These are phyloP conservation scores for Eriocheir sinensis DNA, from an alignment of 1,140 invertebrate genomes.

Conservation along the genomic window DNA sequence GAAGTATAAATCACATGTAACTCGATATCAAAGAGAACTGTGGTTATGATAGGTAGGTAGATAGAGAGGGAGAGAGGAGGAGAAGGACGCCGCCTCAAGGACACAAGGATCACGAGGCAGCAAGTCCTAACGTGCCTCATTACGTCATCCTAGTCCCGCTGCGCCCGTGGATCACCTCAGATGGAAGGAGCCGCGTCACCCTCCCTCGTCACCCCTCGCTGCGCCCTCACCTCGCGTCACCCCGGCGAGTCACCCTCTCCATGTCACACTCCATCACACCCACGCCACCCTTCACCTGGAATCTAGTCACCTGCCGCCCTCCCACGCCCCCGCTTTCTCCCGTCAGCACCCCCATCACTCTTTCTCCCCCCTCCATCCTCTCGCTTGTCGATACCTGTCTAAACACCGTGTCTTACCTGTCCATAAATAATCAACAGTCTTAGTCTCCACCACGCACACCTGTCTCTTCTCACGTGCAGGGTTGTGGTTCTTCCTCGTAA, in stretches of 20 bases:
- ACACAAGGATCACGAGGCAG: background rate
- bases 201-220: background rate
- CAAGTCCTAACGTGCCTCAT: background rate
- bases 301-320: background rate
- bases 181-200: background rate
- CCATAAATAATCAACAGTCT: background rate
- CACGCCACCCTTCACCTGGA: background rate
- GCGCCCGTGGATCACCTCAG: background rate
- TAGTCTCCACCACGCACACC: background rate
- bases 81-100: background rate
- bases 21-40: too few relatives aligned
- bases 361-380: background rate
- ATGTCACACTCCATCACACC: background rate
- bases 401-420: background rate
- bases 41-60: slow-evolving; percentile 45
- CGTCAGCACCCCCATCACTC: background rate
- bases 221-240: background rate
- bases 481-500: too few relatives aligned
- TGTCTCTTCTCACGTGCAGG: too few relatives aligned
- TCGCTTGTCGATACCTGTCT: background rate
- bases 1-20: too few relatives aligned
- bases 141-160: background rate
- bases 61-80: slow-evolving; percentile 44
- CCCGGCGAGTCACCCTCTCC: background rate
- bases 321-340: background rate